phyloP scores from a whole-genome alignment of 2,888 invertebrate genomes.

The Agrilus biguttatus region DNA sequence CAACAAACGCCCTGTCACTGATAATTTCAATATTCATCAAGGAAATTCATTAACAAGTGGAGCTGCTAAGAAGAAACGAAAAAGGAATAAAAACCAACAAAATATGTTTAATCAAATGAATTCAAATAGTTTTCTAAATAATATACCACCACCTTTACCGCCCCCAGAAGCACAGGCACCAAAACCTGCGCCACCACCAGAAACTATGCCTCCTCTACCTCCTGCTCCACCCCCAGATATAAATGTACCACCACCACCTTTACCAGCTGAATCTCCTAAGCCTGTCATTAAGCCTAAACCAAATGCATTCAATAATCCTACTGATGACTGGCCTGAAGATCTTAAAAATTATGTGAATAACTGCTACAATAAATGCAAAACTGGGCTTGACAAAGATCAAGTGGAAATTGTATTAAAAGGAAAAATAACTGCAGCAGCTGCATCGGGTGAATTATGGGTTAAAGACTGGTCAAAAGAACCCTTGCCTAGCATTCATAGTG shows the following conservation, averaged over 20 bases:
- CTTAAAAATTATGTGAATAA: slow-evolving; percentile 78
- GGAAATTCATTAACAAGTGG: slow-evolving; percentile 34
- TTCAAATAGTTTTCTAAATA: slow-evolving; percentile 20
- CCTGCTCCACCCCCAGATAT: slow-evolving; percentile 30
- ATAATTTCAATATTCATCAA: slow-evolving; percentile 26
- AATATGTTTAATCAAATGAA: slow-evolving; percentile 19
- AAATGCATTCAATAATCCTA: slow-evolving; percentile 37
- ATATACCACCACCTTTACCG: slow-evolving; percentile 35
- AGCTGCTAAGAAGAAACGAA: slow-evolving; percentile 60
- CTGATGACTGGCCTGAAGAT: slow-evolving; percentile 65
- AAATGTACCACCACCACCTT: slow-evolving; percentile 36
- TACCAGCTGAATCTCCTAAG: slow-evolving; percentile 24
- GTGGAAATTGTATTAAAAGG: slow-evolving; percentile 90
- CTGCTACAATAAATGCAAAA: slow-evolving; percentile 82
- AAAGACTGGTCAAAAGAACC: slow-evolving; percentile 94
- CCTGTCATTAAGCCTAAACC: slow-evolving; percentile 17
- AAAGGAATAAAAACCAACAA: slow-evolving; percentile 49
- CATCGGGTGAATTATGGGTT: slow-evolving; percentile 72
- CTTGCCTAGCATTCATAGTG: slow-evolving; percentile 75
- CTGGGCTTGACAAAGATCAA: slow-evolving; percentile 80
- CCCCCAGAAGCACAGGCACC: slow-evolving; percentile 33
- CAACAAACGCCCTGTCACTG: slow-evolving; percentile 24
- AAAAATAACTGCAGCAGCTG: slow-evolving; percentile 81
- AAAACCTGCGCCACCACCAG: slow-evolving; percentile 39
- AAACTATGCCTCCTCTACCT: slow-evolving; percentile 36